Percentiles rank a stretch among this genome's conserved stretches.
Conservation (phyloP, 2,797 vertebrate species). For the Phaenicophaeus curvirostris region DNA sequence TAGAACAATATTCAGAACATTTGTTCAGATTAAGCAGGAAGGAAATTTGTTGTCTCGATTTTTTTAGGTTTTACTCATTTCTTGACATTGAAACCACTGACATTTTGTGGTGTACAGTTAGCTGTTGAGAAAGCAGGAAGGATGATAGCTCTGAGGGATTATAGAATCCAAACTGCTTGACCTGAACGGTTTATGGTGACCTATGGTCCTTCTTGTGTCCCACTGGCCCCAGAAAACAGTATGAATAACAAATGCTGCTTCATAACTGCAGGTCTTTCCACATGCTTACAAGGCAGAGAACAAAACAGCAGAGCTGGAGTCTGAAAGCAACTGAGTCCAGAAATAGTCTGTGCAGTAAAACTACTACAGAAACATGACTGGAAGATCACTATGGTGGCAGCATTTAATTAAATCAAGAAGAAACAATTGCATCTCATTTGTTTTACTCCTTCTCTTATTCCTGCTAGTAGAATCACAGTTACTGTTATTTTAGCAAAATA, state of each 20-base stretch:
- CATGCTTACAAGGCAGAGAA: conserved; percentile 64
- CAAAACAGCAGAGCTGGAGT: conserved; percentile 53
- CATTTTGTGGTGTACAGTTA: background rate
- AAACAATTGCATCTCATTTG: conserved; percentile 7
- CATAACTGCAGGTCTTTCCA: conserved; percentile 35
- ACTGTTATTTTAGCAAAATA: background rate
- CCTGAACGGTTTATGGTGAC: conserved; percentile 34
- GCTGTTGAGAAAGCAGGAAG: conserved; percentile 15
- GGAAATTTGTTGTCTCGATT: background rate
- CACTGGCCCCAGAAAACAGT: conserved; percentile 29
- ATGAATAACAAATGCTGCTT: conserved; percentile 69
- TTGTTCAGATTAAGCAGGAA: background rate
- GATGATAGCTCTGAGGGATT: conserved; percentile 6
- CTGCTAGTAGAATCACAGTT: conserved; percentile 30
- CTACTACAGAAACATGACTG: background rate
- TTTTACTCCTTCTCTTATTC: conserved; percentile 29
- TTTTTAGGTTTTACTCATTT: conserved; percentile 23
- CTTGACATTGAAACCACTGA: background rate
- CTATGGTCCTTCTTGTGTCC: conserved; percentile 25
- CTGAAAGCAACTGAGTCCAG: conserved; percentile 69
- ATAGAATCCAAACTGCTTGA: conserved; percentile 45
- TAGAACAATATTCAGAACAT: background rate
- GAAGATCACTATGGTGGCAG: background rate
- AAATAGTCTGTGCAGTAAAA: conserved; percentile 29
- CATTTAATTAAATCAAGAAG: conserved; percentile 31